Percentiles rank a stretch among this genome's conserved stretches.
Conservation (phyloP, 53 echinoderm and acorn worm species). For the Temnopleurus reevesii region DNA sequence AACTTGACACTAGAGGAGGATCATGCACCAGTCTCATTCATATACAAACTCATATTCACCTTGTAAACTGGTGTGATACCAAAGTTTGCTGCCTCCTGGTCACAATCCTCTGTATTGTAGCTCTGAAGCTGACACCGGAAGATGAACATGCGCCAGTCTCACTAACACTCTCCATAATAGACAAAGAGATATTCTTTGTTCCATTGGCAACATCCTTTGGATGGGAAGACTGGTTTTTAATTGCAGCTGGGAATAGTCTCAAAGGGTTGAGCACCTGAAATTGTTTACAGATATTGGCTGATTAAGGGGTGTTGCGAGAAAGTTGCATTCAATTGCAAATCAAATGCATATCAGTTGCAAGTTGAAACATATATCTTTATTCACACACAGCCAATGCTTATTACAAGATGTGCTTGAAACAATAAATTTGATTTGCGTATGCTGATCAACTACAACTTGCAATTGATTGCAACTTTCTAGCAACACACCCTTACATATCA, state of each 20-base stretch:
- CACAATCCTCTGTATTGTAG: slow-evolving; percentile 67
- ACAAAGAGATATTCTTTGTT: slow-evolving; percentile 54
- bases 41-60: slow-evolving; percentile 52
- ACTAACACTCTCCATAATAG: slow-evolving; percentile 75
- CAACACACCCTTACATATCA: no score
- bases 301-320: no score
- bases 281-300: no score
- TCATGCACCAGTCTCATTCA: slow-evolving; percentile 67
- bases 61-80: slow-evolving; percentile 39
- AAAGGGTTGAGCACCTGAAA: slow-evolving; percentile 4
- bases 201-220: neutral
- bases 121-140: slow-evolving; percentile 68
- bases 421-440: no score
- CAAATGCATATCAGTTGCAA: no score
- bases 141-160: slow-evolving; percentile 69
- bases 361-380: no score
- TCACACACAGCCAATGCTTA: no score
- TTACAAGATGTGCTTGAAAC: no score
- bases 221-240: neutral
- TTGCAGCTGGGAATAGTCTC: neutral
- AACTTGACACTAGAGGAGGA: slow-evolving; percentile 60
- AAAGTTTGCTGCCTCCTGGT: neutral
- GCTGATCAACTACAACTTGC: no score
- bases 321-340: no score
- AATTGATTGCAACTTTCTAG: no score